Evolutionary conservation across 2,888 invertebrate genomes (phyloP).

Genomic region (Alloplasta piceator): DNA sequence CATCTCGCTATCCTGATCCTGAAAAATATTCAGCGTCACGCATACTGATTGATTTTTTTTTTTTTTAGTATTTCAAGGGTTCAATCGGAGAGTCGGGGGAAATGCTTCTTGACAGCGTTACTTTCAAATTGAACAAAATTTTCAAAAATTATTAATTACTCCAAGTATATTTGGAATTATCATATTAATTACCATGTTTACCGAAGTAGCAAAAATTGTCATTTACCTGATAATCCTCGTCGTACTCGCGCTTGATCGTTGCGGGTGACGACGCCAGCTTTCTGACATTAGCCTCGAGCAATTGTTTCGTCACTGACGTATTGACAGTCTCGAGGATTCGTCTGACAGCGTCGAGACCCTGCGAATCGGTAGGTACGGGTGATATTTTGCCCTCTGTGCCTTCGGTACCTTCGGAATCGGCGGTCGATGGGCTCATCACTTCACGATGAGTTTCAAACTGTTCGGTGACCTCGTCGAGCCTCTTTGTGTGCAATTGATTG

Average conservation of each 20-base stretch:
- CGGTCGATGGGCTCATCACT: slow-evolving; percentile 79
- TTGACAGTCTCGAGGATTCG: slow-evolving; percentile 90
- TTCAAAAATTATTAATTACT: too few relatives aligned
- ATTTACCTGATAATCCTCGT: slow-evolving; percentile 79
- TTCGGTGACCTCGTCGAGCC: slow-evolving; percentile 76
- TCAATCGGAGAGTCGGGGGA: neutral
- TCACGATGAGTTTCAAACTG: slow-evolving; percentile 79
- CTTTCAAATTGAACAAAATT: too few relatives aligned
- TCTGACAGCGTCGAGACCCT: slow-evolving; percentile 87
- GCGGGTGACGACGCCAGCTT: slow-evolving; percentile 87
- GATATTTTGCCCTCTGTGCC: slow-evolving; percentile 85
- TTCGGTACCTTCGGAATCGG: slow-evolving; percentile 87
- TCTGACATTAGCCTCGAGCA: slow-evolving; percentile 88
- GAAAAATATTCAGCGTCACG: slow-evolving; percentile 75
- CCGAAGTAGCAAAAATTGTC: neutral
- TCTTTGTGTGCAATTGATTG: slow-evolving; percentile 85
- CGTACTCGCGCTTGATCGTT: slow-evolving; percentile 79
- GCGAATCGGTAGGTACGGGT: slow-evolving; percentile 79
- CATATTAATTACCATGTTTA: too few relatives aligned
- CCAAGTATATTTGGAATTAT: too few relatives aligned
- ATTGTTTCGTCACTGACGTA: slow-evolving; percentile 90
- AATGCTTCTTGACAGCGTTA: too few relatives aligned
- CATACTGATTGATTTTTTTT: neutral
- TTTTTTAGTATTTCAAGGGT: neutral
- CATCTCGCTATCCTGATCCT: slow-evolving; percentile 88